Percentiles rank a stretch among this genome's conserved stretches.
Conservation (phyloP, 2,113 vertebrate species). For the Blennius ocellaris region DNA sequence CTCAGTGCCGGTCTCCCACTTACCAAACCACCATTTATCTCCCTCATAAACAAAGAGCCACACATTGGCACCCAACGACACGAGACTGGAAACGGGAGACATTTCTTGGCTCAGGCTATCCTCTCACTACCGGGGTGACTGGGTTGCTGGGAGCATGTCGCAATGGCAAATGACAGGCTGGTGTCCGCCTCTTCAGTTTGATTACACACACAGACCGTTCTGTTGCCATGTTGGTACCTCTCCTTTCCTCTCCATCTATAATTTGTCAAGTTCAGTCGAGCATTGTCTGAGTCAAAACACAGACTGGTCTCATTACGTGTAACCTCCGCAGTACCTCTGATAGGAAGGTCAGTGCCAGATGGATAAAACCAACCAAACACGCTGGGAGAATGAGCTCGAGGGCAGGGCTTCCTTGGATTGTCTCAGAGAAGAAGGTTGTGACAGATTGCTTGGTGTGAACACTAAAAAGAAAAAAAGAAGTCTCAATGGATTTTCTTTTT, state of each 20-base stretch:
- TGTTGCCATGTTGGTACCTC: not conserved
- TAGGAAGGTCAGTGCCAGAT: slow-evolving; percentile 13
- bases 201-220: too few species aligned
- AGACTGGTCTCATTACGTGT: slow-evolving; percentile 32
- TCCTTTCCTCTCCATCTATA: slow-evolving; percentile 21
- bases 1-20: slow-evolving; percentile 33
- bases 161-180: slow-evolving; percentile 22
- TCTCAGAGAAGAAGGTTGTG: slow-evolving; percentile 38
- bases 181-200: slow-evolving; percentile 10
- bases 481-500: slow-evolving; percentile 30
- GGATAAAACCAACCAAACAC: slow-evolving; percentile 55
- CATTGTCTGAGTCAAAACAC: slow-evolving; percentile 44
- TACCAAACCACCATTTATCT: slow-evolving; percentile 54
- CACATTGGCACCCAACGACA: slow-evolving; percentile 48
- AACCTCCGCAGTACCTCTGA: not conserved
- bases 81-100: slow-evolving; percentile 40
- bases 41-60: slow-evolving; percentile 54
- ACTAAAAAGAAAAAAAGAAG: slow-evolving; percentile 20
- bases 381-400: slow-evolving; percentile 34
- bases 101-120: slow-evolving; percentile 37
- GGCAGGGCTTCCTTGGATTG: slow-evolving; percentile 79
- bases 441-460: slow-evolving; percentile 6
- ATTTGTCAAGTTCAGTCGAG: slow-evolving; percentile 24
- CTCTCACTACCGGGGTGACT: slow-evolving; percentile 43
- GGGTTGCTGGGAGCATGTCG: slow-evolving; percentile 49